Base-by-base conservation (phyloP, 53 echinoderm and acorn worm species). In the Stichopus horrens region DNA sequence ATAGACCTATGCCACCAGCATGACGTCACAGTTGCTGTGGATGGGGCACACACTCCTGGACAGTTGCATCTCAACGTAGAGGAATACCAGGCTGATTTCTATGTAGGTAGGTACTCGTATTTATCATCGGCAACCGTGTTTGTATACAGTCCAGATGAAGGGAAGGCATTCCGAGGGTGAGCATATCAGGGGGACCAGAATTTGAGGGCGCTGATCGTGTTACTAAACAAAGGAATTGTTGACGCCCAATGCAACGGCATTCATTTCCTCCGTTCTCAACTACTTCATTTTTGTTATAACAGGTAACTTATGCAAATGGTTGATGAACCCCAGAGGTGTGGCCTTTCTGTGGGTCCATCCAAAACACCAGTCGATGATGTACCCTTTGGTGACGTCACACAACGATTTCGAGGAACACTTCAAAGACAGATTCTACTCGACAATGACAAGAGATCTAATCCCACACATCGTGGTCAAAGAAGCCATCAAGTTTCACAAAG, bases 31-130 rank as follows among this genome's bases (percentile, higher is more conserved):
- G 56, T 58, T 11, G 22, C 76, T 16, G 51, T 88, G 53, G 88
- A 88, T 77, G 88, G 88, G 2, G 88, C 88, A 18, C 88, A 88
- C 10, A 58, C 88, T 19, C 57, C 88, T 5, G 88, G 88, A 21
- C 88, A 88, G 10, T 53, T 88, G 14, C 20, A 21, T 22, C 76
- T 88, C 4, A 21, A 53, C 10, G 76, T 88, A 22, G 76, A 75
- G 55, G 88, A 88, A 5, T 76, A 76, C 52, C 76, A 22, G 0
- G 88, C 88, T 76, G 88, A 88, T 55, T 88, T 76, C 58, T 88
- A 88, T 19, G 88, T 76, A 22, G 88, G 88, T 88, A 9, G 65
- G 89, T 74, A 37, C 37, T 37, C 37, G 37, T 37, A 37, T 0
- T 37, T 37, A 37, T 37, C 37, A 0, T 37, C 37, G 37, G 37